phyloP scores from a whole-genome alignment of 2,113 vertebrate species.

The Corythoichthys intestinalis region DNA sequence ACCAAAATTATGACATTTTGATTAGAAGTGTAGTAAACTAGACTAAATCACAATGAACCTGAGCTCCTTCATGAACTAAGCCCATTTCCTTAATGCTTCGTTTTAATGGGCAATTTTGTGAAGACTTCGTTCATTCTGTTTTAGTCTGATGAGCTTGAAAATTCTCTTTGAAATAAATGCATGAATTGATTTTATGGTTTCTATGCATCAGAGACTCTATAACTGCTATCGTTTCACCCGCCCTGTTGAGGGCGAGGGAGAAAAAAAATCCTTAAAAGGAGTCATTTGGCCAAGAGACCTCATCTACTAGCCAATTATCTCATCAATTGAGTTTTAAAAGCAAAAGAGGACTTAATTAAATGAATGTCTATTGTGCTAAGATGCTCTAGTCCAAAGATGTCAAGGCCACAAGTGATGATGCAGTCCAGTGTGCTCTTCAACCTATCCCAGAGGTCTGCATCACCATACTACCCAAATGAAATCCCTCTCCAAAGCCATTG shows the following conservation, averaged over 20 bases:
- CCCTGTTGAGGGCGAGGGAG: slow-evolving; percentile 6
- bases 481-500: slow-evolving; percentile 36
- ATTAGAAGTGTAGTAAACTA: not conserved
- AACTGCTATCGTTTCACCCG: slow-evolving; percentile 46
- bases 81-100: not conserved
- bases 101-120: slow-evolving; percentile 8
- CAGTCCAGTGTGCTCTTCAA: slow-evolving; percentile 27
- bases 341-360: slow-evolving; percentile 60
- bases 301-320: slow-evolving; percentile 65
- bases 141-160: slow-evolving; percentile 37
- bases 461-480: slow-evolving; percentile 40
- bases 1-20: not conserved
- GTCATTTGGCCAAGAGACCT: slow-evolving; percentile 65
- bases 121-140: slow-evolving; percentile 20
- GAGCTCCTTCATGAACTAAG: not conserved
- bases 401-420: slow-evolving; percentile 49
- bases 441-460: slow-evolving; percentile 36
- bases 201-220: slow-evolving; percentile 37
- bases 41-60: not conserved
- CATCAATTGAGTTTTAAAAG: slow-evolving; percentile 69
- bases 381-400: slow-evolving; percentile 57
- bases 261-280: slow-evolving; percentile 26
- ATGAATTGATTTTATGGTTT: slow-evolving; percentile 64
- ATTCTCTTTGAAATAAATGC: slow-evolving; percentile 39
- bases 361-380: slow-evolving; percentile 48